Evolutionary conservation across 1,140 invertebrate species (phyloP), one percentile per base, ranked within the genome.

Genomic region (Bathynomus jamesi): DNA sequence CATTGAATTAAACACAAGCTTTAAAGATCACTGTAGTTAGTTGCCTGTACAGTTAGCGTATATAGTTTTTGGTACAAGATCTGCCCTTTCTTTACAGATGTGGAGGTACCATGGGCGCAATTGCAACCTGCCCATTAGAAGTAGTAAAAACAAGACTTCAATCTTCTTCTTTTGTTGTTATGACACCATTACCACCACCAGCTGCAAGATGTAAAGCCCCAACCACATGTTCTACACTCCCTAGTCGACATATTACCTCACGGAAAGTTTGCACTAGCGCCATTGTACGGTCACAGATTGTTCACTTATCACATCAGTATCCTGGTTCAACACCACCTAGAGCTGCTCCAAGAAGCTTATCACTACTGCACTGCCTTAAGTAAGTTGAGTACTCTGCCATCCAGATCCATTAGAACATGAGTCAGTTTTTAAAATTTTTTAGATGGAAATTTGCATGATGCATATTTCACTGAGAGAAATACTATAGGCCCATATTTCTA

Each of bases 81-180:
- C 60, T 29, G 30, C 4, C 61, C 28, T 40, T 53, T 66, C 28
- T 10, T 68, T 84, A 25, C 82, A 98, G 95, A 79, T 87, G 93
- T 82, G 96, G 93, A 77, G 96, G 96, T 31, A 99, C 96, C 28
- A 90, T 92, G 53, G 96, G 96, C 72, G 96, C 96, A 10, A 92
- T 98, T 73, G 88, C 96, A 46, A 99, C 97, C 75, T 99, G 96
- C 85, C 97, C 97, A 0, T 84, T 99, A 76, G 97, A 99, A 86
- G 96, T 99, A 69, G 93, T 99, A 4, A 99, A 99, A 84, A 99
- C 97, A 2, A 87, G 97, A 62, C 86, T 98, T 68, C 97, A 99
- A 82, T 98, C 95, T 11, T 97, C 95, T 0, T 87, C 88, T 40
- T 79, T 79, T 66, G 87, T 88, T 29, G 89, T 90, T 81, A 82